Conservation (phyloP, 2,797 vertebrate genomes). For the Saxicola maurus region DNA sequence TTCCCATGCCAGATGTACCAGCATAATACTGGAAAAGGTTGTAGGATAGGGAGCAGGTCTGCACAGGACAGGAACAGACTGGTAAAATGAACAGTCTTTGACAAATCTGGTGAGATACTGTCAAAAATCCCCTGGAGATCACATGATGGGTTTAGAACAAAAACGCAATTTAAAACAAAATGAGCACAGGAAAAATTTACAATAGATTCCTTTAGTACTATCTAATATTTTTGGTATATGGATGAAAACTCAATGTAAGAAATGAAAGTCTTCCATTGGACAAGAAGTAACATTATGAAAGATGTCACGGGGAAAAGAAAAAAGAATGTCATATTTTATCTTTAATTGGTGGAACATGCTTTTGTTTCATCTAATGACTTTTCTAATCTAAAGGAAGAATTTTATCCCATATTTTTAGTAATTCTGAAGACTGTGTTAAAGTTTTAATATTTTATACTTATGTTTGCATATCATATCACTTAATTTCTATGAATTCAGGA, state of each 20-base stretch:
- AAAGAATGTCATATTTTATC: neutral
- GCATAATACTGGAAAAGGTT: neutral
- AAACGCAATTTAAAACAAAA: neutral
- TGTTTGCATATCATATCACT: neutral
- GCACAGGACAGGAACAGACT: neutral
- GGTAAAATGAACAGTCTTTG: neutral
- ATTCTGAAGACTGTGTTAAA: neutral
- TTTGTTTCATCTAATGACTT: neutral
- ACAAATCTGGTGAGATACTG: neutral
- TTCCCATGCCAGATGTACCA: accelerated
- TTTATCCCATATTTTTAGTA: neutral
- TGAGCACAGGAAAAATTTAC: neutral
- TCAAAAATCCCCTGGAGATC: neutral
- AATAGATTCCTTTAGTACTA: neutral
- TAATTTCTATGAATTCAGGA: neutral
- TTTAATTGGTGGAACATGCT: neutral
- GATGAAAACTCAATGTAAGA: neutral
- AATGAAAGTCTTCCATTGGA: neutral
- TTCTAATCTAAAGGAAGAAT: neutral
- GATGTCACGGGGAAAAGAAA: neutral
- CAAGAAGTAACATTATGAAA: neutral
- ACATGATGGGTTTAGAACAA: neutral
- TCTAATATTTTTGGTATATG: neutral
- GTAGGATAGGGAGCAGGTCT: neutral
- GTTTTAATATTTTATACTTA: neutral